phyloP scores from a whole-genome alignment of 2,113 vertebrate genomes.

The Todiramphus saurophagus region DNA sequence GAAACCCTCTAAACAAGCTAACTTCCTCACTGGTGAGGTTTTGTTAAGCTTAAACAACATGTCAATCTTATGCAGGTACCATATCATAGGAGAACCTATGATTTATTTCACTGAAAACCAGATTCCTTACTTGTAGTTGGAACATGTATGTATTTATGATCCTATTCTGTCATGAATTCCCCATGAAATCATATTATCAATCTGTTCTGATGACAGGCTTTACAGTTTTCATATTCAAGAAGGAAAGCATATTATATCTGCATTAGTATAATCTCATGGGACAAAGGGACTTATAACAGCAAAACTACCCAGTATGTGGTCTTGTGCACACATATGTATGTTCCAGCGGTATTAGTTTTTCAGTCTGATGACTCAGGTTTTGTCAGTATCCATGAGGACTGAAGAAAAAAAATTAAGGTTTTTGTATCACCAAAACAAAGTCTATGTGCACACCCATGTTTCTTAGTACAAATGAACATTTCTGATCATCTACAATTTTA shows the following conservation, averaged over 20 bases:
- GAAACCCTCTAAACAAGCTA: not conserved
- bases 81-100: not conserved
- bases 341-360: not conserved
- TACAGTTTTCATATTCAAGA: not conserved
- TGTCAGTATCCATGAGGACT: not conserved
- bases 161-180: not conserved
- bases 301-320: not conserved
- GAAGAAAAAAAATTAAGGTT: not conserved
- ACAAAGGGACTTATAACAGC: not conserved
- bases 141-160: not conserved
- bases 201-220: not conserved
- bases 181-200: not conserved
- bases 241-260: not conserved
- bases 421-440: not conserved
- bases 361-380: not conserved
- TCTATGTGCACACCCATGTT: accelerated
- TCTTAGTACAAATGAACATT: not conserved
- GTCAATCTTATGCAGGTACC: not conserved
- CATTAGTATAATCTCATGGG: not conserved
- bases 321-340: not conserved
- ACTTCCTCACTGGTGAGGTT: not conserved
- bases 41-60: not conserved
- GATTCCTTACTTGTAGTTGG: not conserved
- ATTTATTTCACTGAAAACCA: not conserved
- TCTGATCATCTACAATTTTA: not conserved